These are phyloP conservation scores for Magallana angulata DNA, from an alignment of 1,140 invertebrate species.

Conservation along the genomic window DNA sequence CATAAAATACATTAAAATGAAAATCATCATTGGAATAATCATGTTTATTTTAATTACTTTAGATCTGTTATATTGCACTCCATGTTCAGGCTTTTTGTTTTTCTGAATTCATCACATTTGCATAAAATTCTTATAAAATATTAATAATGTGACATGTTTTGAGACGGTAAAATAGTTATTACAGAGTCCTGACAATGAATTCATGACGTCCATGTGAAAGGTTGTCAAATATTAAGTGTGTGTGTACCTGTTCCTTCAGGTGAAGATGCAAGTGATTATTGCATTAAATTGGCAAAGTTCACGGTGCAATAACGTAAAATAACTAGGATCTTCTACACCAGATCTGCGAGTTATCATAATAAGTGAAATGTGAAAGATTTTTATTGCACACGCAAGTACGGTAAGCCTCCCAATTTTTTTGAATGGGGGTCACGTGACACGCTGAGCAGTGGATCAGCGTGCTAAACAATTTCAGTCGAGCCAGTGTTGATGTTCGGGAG, in stretches of 20 bases:
- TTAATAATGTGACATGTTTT: constrained; percentile 33
- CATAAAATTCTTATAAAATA: constrained; percentile 19
- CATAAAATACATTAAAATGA: too few relatives aligned
- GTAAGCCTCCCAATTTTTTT: background rate
- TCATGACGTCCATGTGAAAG: constrained; percentile 26
- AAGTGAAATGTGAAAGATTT: constrained; percentile 8
- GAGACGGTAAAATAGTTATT: background rate
- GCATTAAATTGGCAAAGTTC: background rate
- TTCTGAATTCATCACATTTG: constrained; percentile 7
- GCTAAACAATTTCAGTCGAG: constrained; percentile 7
- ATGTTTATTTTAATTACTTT: too few relatives aligned
- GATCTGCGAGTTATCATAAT: background rate
- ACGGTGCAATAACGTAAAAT: too few relatives aligned
- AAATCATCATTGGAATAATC: too few relatives aligned
- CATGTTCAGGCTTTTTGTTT: constrained; percentile 2
- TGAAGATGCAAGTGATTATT: background rate
- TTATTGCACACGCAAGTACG: constrained; percentile 12
- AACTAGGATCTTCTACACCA: too few relatives aligned
- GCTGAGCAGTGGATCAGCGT: background rate
- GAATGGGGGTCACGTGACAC: constrained; percentile 28
- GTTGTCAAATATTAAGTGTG: background rate
- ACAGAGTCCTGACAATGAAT: constrained; percentile 13
- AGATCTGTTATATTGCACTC: background rate
- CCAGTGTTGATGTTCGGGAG: background rate
- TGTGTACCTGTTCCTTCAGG: background rate